phyloP scores from a whole-genome alignment of 2,888 invertebrate species.

The Syrista parreyssii region DNA sequence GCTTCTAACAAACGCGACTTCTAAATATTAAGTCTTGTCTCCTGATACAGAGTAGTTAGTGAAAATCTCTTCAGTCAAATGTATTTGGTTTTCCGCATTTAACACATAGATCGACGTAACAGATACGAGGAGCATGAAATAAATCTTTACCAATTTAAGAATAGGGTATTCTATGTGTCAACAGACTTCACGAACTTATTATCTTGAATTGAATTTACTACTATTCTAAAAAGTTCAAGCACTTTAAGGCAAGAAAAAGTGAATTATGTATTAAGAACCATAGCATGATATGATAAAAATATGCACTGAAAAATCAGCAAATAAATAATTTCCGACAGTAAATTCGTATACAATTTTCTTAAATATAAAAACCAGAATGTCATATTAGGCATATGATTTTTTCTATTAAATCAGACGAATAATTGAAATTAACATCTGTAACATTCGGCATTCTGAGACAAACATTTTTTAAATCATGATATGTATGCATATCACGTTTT shows the following conservation, averaged over 20 bases:
- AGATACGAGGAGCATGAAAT: background rate
- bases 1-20: background rate
- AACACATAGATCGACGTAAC: background rate
- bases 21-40: background rate
- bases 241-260: background rate
- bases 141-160: background rate
- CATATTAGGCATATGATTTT: background rate
- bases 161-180: background rate
- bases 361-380: no score
- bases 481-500: background rate
- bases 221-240: background rate
- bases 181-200: background rate
- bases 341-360: background rate
- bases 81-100: background rate
- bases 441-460: no score
- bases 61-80: background rate
- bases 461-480: background rate
- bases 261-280: background rate
- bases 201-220: background rate
- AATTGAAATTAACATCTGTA: no score
- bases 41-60: background rate
- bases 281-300: background rate
- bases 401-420: no score
- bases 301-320: background rate
- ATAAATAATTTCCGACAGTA: background rate